Percentiles rank a stretch among this genome's conserved stretches.
These are phyloP conservation scores for Piprites chloris DNA, from an alignment of 2,113 vertebrate species.

Conservation along the genomic window DNA sequence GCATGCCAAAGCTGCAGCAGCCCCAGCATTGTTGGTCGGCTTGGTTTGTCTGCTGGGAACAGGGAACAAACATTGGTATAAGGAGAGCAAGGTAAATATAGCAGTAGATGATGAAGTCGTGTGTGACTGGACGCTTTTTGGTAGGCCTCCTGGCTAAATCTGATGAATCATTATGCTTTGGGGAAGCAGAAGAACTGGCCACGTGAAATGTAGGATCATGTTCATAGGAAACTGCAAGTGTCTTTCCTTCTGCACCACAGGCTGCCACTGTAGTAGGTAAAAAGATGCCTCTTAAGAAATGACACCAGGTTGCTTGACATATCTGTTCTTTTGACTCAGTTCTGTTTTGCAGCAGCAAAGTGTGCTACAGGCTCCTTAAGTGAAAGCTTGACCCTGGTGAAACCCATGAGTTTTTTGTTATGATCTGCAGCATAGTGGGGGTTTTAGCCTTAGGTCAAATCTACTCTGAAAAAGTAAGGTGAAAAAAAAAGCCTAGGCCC, in stretches of 20 bases:
- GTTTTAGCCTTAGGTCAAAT: background rate
- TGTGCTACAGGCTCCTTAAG: background rate
- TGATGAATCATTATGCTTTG: background rate
- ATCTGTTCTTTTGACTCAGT: background rate
- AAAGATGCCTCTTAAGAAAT: background rate
- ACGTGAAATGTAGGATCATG: background rate
- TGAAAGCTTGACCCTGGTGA: background rate
- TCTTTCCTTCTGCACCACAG: background rate
- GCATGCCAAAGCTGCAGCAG: background rate
- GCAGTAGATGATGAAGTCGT: background rate
- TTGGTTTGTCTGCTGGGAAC: accelerated
- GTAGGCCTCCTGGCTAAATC: background rate
- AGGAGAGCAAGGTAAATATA: background rate
- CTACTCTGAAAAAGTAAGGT: background rate
- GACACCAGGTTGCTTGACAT: background rate
- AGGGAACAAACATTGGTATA: background rate
- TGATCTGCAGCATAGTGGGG: background rate
- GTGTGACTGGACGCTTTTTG: background rate
- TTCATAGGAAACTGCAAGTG: background rate
- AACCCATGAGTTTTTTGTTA: background rate
- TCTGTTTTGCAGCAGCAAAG: background rate
- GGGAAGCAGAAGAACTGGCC: background rate
- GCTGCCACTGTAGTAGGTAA: background rate
- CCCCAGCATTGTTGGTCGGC: background rate
- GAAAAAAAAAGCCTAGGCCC: background rate